These are phyloP conservation scores for Pitta sordida DNA, from an alignment of 2,113 vertebrate species.

Conservation along the genomic window DNA sequence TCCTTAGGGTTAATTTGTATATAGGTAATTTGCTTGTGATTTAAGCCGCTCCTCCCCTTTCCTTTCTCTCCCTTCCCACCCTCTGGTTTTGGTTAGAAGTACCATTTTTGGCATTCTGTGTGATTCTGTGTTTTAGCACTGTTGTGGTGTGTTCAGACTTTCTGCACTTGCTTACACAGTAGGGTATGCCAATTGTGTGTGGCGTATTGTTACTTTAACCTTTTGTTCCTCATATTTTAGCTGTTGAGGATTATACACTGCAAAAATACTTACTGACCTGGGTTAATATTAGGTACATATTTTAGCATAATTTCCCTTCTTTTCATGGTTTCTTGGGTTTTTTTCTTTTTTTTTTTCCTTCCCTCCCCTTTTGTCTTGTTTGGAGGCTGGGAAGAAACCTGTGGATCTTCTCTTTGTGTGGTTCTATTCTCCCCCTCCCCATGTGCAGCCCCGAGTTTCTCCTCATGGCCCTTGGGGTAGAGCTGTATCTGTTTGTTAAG, in stretches of 20 bases:
- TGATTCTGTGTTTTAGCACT: conserved; percentile 80
- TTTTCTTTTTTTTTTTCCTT: background rate
- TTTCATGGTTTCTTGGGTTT: conserved; percentile 20
- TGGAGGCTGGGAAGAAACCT: conserved; percentile 70
- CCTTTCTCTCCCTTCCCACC: conserved; percentile 61
- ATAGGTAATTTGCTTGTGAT: conserved; percentile 89
- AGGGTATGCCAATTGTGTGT: conserved; percentile 77
- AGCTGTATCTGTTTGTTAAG: conserved; percentile 70
- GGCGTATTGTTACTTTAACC: conserved; percentile 73
- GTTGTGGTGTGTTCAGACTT: conserved; percentile 82
- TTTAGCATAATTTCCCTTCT: conserved; percentile 77
- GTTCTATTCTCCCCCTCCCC: conserved; percentile 26
- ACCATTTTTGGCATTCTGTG: conserved; percentile 77
- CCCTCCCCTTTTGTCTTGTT: conserved; percentile 44
- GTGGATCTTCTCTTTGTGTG: conserved; percentile 60
- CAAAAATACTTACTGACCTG: conserved; percentile 78
- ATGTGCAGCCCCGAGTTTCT: conserved; percentile 57
- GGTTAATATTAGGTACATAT: conserved; percentile 75
- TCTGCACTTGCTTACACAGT: conserved; percentile 84
- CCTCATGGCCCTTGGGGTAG: conserved; percentile 62
- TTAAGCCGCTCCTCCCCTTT: conserved; percentile 35
- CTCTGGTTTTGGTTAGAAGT: conserved; percentile 69
- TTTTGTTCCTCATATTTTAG: conserved; percentile 71
- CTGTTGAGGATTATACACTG: conserved; percentile 74
- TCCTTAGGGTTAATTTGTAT: conserved; percentile 86